Percentiles rank a stretch among this genome's conserved stretches.
phyloP scores from a whole-genome alignment of 2,888 invertebrate genomes.

The Lepidocyrtinus sp. region DNA sequence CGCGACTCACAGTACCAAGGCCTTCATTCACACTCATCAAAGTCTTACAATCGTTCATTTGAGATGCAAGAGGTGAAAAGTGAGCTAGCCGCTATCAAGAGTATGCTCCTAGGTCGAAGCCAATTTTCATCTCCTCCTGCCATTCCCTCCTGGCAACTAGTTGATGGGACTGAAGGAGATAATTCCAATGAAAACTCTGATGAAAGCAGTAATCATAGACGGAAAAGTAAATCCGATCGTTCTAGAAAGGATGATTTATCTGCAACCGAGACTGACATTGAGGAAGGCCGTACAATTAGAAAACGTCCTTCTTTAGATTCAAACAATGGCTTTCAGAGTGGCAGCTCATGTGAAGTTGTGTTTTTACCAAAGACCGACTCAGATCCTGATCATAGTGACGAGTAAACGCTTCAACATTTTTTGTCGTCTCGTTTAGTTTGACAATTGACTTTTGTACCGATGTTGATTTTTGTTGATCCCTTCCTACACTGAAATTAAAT shows the following conservation, averaged over 20 bases:
- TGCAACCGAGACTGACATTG: slow-evolving; percentile 36
- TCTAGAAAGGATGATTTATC: slow-evolving; percentile 43
- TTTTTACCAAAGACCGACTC: slow-evolving; percentile 67
- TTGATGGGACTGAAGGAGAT: slow-evolving; percentile 62
- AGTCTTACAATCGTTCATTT: slow-evolving; percentile 41
- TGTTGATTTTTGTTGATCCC: too few species aligned
- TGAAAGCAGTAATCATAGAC: slow-evolving; percentile 49
- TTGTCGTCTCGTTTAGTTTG: too few species aligned
- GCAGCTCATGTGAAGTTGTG: slow-evolving; percentile 70
- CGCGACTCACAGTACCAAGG: slow-evolving; percentile 58
- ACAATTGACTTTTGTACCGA: too few species aligned
- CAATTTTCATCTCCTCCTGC: slow-evolving; percentile 67
- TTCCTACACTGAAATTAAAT: too few species aligned
- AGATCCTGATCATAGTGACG: slow-evolving; percentile 68
- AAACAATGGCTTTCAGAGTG: slow-evolving; percentile 66
- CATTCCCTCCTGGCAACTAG: slow-evolving; percentile 69
- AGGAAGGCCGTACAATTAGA: slow-evolving; percentile 54
- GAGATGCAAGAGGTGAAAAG: slow-evolving; percentile 79
- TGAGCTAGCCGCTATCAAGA: slow-evolving; percentile 82
- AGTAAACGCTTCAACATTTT: slow-evolving; percentile 36
- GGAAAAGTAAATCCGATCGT: slow-evolving; percentile 44
- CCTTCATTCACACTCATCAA: slow-evolving; percentile 28
- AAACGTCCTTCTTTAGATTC: slow-evolving; percentile 67
- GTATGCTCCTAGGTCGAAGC: slow-evolving; percentile 77
- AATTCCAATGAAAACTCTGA: slow-evolving; percentile 64